A percentile compares a stretch with the other conserved stretches of the same genome.
phyloP scores from a whole-genome alignment of 2,113 vertebrate species.

The Malurus cyaneus region DNA sequence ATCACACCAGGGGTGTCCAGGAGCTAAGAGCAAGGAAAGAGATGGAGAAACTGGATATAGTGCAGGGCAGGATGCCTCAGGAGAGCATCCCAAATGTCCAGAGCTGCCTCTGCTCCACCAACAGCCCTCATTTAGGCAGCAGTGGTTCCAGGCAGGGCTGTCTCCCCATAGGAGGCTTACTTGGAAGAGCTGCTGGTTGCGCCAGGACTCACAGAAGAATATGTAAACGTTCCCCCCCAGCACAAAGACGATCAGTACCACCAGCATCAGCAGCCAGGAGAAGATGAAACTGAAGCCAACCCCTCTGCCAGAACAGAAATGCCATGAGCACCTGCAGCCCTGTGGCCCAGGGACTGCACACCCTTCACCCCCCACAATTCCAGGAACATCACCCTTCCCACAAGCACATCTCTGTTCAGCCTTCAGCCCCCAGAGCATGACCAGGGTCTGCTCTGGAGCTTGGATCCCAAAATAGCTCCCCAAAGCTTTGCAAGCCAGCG shows the following conservation, averaged over 20 bases:
- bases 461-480: neutral
- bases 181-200: conserved; percentile 74
- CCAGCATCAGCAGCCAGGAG: conserved; percentile 87
- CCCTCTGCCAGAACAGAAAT: conserved; percentile 66
- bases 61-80: neutral
- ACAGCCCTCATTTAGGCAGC: neutral
- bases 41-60: neutral
- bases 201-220: conserved; percentile 80
- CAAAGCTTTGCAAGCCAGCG: neutral
- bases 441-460: neutral
- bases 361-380: neutral
- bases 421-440: neutral
- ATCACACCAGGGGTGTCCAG: conserved; percentile 72
- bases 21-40: conserved; percentile 60
- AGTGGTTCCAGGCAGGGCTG: neutral
- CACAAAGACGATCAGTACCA: conserved; percentile 77
- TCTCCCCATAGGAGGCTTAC: conserved; percentile 42
- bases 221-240: conserved; percentile 79
- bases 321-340: neutral
- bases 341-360: neutral
- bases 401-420: neutral
- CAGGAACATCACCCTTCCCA: neutral
- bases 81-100: neutral
- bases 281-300: conserved; percentile 87
- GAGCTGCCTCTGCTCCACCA: neutral